Evolutionary conservation across 2,113 vertebrate genomes (phyloP), one percentile per base, ranked within the genome.

Genomic region (Bagarius yarrelli): DNA sequence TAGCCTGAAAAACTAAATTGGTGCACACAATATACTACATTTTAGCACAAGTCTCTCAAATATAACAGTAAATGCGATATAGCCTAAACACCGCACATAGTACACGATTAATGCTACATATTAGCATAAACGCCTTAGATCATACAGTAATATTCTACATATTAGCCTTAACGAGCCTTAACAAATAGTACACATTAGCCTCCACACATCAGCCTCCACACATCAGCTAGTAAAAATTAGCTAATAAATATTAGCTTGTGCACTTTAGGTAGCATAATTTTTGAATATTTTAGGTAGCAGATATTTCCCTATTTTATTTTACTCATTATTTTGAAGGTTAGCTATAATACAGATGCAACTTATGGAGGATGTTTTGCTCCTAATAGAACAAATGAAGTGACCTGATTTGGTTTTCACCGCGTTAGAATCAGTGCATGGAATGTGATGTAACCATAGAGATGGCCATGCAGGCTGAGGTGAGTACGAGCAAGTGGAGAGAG

Each of bases 401-500:
- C 25, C 72, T 57, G 71, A 84, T 80, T 80, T 77, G 72, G 27
- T 78, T 55, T 75, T 30, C 23, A 25, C 55, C 72, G 55, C 53
- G 50, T 53, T 56, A 30, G 59, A 67, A 80, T 79, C 73, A 72
- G 59, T 69, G 55, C 11, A 53, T 77, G 81, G 71, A 76, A 77
- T 81, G 81, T 80, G 74, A 55, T 81, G 85, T 86, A 86, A 84
- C 85, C 85, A 86, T 84, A 78, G 81, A 4, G 32, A 83, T 59
- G 55, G 27, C 40, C 66, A 72, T 63, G 55, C 53, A 59, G 63
- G 55, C 53, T 52, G 66, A 32, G 34, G 27, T 76, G 72, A 53
- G 59, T 32, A 44, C 30, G 34, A 27, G 52, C 34, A 50, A 16
- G 72, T 55, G 60, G 52, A 76, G 8, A 16, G 79, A 73, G 64